phyloP scores from a whole-genome alignment of 2,113 vertebrate species.

The Trochalopteron elliotii region DNA sequence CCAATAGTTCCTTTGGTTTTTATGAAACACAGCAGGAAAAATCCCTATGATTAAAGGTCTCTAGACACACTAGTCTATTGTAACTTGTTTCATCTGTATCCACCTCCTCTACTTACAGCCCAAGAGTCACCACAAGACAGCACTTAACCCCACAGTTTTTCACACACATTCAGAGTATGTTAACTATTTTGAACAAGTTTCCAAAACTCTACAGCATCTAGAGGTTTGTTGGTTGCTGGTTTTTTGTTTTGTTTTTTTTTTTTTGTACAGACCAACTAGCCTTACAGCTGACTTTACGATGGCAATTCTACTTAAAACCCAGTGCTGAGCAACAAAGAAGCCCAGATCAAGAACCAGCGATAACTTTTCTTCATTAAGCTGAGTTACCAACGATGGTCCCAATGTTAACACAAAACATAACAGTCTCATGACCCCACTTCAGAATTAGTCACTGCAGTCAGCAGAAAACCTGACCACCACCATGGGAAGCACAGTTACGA shows the following conservation, averaged over 20 bases:
- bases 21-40: background rate
- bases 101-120: background rate
- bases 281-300: background rate
- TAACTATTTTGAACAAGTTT: background rate
- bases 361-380: background rate
- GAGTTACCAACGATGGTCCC: accelerated
- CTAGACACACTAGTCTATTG: accelerated
- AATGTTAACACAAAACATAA: accelerated
- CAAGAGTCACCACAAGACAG: background rate
- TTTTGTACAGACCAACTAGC: background rate
- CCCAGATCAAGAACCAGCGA: background rate
- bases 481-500: background rate
- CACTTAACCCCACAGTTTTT: background rate
- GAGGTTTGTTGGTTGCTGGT: background rate
- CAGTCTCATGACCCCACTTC: background rate
- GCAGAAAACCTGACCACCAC: background rate
- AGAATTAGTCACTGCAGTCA: background rate
- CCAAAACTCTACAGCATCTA: background rate
- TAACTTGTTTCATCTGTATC: background rate
- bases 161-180: background rate
- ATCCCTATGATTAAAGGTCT: background rate
- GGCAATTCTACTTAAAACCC: background rate
- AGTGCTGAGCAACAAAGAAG: background rate
- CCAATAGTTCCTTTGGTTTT: background rate
- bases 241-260: background rate